A percentile compares a stretch with the other conserved stretches of the same genome.
Conservation (phyloP, 37 sponge, comb jelly and placozoan species). For the Amphimedon queenslandica region DNA sequence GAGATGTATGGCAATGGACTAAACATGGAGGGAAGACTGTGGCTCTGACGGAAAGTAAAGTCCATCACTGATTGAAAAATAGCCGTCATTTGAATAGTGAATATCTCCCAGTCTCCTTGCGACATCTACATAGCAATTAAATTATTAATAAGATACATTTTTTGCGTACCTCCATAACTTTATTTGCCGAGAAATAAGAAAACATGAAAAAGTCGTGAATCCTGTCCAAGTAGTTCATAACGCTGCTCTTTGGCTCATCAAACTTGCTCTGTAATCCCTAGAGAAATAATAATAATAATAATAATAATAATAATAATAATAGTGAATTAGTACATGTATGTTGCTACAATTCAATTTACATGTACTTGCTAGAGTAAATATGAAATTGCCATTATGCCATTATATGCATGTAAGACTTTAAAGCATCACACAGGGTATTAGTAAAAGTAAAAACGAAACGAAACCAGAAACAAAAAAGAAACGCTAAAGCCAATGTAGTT, state of each 20-base stretch:
- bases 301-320: too few species aligned
- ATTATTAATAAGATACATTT: background rate
- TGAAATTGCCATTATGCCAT: too few species aligned
- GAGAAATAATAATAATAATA: too few species aligned
- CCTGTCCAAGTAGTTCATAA: slow-evolving; percentile 4
- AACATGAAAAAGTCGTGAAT: slow-evolving; percentile 50
- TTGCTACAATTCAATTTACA: too few species aligned
- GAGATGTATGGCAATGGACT: slow-evolving; percentile 32
- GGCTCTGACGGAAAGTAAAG: slow-evolving; percentile 16
- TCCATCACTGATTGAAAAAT: slow-evolving; percentile 31
- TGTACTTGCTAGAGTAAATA: too few species aligned
- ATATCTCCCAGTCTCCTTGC: slow-evolving; percentile 33
- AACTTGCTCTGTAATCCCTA: slow-evolving; percentile 41
- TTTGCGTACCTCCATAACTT: slow-evolving; percentile 33
- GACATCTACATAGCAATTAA: slow-evolving; percentile 8
- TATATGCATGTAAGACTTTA: too few species aligned
- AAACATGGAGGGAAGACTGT: slow-evolving; percentile 49
- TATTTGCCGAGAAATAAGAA: slow-evolving; percentile 43
- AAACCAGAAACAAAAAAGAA: too few species aligned
- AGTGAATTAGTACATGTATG: too few species aligned
- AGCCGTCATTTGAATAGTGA: slow-evolving; percentile 31
- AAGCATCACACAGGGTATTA: too few species aligned
- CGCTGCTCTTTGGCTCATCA: slow-evolving; percentile 36
- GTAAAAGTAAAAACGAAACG: too few species aligned
- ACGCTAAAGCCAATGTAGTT: too few species aligned